Evolutionary conservation across 2,888 invertebrate species (phyloP).

Genomic region (Augiades crinisus): DNA sequence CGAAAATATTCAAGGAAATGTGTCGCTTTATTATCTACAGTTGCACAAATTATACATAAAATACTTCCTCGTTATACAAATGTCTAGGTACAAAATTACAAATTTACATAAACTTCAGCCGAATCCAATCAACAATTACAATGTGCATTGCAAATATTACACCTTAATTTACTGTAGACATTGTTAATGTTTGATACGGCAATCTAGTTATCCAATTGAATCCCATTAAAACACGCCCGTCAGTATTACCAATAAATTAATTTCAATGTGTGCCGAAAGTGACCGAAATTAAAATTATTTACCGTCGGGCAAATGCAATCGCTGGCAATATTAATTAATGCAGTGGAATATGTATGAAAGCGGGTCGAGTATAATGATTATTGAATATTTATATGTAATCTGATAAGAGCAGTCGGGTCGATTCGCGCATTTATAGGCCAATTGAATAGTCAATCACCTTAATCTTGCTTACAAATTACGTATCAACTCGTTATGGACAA

Average conservation of each 20-base stretch:
- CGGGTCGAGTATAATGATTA: constrained; percentile 31
- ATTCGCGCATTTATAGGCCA: constrained; percentile 41
- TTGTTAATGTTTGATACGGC: neutral
- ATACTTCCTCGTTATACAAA: neutral
- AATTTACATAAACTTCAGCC: no score
- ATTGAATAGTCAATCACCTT: constrained; percentile 32
- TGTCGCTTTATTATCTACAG: neutral
- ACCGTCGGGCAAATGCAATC: constrained; percentile 19
- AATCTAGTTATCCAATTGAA: neutral
- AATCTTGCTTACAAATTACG: constrained; percentile 25
- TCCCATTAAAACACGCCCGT: neutral
- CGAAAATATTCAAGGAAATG: neutral
- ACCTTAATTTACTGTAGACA: neutral
- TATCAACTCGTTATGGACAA: constrained; percentile 16
- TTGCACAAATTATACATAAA: neutral
- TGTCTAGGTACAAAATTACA: no score
- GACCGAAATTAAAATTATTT: constrained; percentile 26
- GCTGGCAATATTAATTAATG: constrained; percentile 27
- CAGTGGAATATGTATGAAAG: constrained; percentile 28
- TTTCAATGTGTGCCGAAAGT: constrained; percentile 5
- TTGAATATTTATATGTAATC: constrained; percentile 42
- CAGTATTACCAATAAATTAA: constrained; percentile 23
- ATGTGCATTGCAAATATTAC: neutral
- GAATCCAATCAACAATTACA: no score
- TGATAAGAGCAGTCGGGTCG: constrained; percentile 38